Percentiles rank a stretch among this genome's conserved stretches.
Conservation (phyloP, 2,113 vertebrate species). For the Rhinolophus ferrumequinum region DNA sequence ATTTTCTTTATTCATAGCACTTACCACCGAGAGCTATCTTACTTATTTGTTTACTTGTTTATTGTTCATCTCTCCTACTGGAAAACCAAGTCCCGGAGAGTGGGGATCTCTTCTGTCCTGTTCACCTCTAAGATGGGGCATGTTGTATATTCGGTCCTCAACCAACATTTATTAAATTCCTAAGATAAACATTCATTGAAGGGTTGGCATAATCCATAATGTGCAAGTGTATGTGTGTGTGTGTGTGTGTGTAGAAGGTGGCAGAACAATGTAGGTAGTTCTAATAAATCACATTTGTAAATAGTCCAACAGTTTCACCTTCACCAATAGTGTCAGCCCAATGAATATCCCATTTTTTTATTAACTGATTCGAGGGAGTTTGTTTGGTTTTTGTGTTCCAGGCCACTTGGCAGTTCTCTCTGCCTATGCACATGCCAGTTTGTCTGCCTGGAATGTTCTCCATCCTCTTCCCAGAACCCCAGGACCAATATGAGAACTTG, state of each 20-base stretch:
- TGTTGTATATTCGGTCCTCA: neutral
- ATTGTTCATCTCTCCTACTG: neutral
- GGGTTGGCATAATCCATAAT: neutral
- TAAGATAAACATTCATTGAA: neutral
- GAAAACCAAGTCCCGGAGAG: neutral
- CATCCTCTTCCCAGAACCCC: neutral
- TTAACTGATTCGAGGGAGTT: neutral
- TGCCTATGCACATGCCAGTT: neutral
- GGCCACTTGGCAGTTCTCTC: neutral
- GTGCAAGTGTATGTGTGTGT: neutral
- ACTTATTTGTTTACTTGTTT: neutral
- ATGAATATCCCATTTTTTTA: too few species aligned
- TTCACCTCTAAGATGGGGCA: neutral
- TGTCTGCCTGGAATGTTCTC: neutral
- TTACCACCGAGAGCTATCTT: neutral
- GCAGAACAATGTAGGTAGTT: neutral
- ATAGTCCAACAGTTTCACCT: neutral
- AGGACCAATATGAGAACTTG: too few species aligned
- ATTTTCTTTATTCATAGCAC: too few species aligned
- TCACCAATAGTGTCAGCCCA: neutral
- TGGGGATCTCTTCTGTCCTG: neutral
- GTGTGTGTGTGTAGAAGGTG: too few species aligned
- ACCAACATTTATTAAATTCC: neutral
- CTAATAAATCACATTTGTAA: neutral
- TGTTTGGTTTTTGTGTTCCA: neutral